Evolutionary conservation across 2,888 invertebrate species (phyloP), one percentile per base, ranked within the genome.

Genomic region (Tipula helvola): DNA sequence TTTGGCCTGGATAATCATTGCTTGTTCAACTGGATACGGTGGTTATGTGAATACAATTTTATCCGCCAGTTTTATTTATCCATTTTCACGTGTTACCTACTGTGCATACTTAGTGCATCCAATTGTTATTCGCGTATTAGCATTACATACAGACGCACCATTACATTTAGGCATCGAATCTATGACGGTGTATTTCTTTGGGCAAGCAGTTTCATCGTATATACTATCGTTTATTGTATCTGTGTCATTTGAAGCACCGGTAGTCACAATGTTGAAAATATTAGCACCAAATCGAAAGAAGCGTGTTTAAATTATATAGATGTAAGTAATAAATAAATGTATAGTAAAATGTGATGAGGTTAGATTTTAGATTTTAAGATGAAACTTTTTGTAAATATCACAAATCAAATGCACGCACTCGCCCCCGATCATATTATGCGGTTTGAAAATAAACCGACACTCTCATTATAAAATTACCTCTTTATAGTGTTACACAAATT

Each of bases 71-170:
- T 93, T 95, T 87, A 92, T 97, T 87, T 97, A 97, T 91, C 97
- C 97, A 87, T 95, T 97, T 92, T 97, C 96, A 87, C 93, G 97
- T 88, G 96, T 97, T 16, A 97, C 97, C 84, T 97, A 97, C 91
- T 97, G 97, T 91, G 96, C 96, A 0, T 97, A 97, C 91, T 92
- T 97, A 88, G 94, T 97, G 87, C 97, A 97, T 91, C 97, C 97
- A 0, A 94, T 97, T 87, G 95, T 96, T 87, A 95, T 97, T 89
- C 93, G 97, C 88, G 93, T 94, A 89, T 95, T 96, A 89, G 95
- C 96, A 84, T 95, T 97, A 94, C 95, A 95, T 88, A 94, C 96
- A 91, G 96, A 97, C 89, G 95, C 96, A 88, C 97, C 97, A 57
- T 92, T 97, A 86, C 97, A 97, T 91, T 91, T 97, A 89, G 96